phyloP scores from a whole-genome alignment of 1,140 invertebrate genomes.

The Calycopis cecrops region DNA sequence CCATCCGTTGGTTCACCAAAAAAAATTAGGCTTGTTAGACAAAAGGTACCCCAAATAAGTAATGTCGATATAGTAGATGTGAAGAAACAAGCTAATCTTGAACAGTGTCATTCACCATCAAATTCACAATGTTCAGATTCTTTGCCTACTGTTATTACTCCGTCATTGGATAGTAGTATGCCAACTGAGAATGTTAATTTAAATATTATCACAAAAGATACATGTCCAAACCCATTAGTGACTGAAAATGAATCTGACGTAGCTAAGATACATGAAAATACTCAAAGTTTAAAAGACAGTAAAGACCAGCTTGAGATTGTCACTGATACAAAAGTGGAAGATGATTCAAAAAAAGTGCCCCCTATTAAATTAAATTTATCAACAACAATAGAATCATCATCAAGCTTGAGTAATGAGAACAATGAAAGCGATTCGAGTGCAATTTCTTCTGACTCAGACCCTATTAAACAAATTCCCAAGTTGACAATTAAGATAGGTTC shows the following conservation, averaged over 20 bases:
- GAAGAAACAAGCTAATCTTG: conserved; percentile 24
- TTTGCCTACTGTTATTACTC: conserved; percentile 9
- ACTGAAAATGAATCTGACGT: neutral
- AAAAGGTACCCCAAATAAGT: conserved; percentile 44
- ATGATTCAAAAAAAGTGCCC: conserved; percentile 19
- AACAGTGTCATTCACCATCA: conserved; percentile 57
- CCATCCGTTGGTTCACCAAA: conserved; percentile 57
- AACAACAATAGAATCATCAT: conserved; percentile 23
- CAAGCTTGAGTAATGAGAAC: conserved; percentile 23
- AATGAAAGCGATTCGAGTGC: conserved; percentile 25
- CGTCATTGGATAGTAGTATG: neutral
- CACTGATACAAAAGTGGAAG: conserved; percentile 13
- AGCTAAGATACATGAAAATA: conserved; percentile 11
- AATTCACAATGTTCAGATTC: conserved; percentile 24
- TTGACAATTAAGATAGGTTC: conserved; percentile 59
- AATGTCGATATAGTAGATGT: conserved; percentile 28
- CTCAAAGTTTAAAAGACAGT: neutral
- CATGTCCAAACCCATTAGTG: neutral
- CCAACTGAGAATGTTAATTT: neutral
- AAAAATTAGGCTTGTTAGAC: conserved; percentile 68
- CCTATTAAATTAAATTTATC: conserved; percentile 24
- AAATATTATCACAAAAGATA: conserved; percentile 3
- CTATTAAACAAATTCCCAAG: conserved; percentile 60
- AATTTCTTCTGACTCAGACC: conserved; percentile 26
- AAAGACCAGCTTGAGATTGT: neutral